phyloP scores from a whole-genome alignment of 2,797 vertebrate species.

The Crocidura indochinensis region DNA sequence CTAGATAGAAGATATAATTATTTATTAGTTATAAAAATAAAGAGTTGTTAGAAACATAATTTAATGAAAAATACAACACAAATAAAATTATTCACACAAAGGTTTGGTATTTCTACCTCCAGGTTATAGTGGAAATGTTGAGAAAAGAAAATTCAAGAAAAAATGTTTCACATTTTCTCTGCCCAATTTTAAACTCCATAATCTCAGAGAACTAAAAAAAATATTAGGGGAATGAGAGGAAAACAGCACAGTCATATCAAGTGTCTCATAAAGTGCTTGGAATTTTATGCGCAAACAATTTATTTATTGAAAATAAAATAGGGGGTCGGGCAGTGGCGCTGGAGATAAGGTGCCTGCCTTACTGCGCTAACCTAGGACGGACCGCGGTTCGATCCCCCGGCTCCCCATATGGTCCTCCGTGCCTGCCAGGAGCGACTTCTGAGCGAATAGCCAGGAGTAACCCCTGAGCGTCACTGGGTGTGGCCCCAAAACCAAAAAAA shows the following conservation, averaged over 20 bases:
- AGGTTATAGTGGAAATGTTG: slow-evolving; percentile 19
- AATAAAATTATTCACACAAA: neutral
- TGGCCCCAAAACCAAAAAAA: too few species aligned
- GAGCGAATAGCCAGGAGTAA: too few species aligned
- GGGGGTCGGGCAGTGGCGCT: too few species aligned
- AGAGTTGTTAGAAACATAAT: neutral
- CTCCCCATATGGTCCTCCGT: too few species aligned
- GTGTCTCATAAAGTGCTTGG: neutral
- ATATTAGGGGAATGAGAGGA: neutral
- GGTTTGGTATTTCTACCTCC: neutral
- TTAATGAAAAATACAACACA: neutral
- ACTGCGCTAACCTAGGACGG: too few species aligned
- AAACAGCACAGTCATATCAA: neutral
- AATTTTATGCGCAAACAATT: neutral
- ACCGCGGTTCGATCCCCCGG: too few species aligned
- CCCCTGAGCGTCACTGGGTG: too few species aligned
- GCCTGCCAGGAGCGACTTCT: too few species aligned
- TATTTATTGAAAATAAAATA: slow-evolving; percentile 2
- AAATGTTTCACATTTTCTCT: neutral
- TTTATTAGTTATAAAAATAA: neutral
- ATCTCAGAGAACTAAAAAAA: slow-evolving; percentile 15
- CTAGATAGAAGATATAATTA: slow-evolving; percentile 1
- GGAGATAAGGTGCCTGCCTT: too few species aligned
- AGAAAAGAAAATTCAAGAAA: neutral
- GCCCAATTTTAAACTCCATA: neutral